These are phyloP conservation scores for Otus scops DNA, from an alignment of 2,797 vertebrate species.

Conservation along the genomic window DNA sequence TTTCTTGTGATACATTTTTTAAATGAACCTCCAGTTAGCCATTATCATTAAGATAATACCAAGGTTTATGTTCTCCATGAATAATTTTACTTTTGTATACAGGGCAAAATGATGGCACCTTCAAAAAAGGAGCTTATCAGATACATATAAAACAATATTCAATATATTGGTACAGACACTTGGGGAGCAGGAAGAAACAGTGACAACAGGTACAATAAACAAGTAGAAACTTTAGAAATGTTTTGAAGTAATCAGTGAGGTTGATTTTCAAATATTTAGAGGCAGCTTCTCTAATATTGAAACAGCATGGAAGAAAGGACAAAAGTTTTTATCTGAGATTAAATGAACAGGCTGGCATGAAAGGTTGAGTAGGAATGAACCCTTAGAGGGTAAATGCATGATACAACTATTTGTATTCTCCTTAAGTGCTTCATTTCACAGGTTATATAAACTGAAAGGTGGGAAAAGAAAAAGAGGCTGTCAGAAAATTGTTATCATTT, in stretches of 20 bases:
- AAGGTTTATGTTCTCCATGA: neutral
- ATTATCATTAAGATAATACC: neutral
- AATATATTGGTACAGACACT: neutral
- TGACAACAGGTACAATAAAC: neutral
- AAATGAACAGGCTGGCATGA: neutral
- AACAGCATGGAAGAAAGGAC: neutral
- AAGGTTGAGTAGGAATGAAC: neutral
- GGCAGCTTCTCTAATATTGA: neutral
- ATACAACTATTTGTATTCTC: conserved; percentile 14
- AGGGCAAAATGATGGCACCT: neutral
- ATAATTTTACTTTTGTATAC: neutral
- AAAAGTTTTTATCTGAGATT: conserved; percentile 1
- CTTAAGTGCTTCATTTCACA: neutral
- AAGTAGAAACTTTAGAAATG: neutral
- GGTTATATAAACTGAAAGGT: neutral
- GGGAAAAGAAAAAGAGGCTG: neutral
- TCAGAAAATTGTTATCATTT: conserved; percentile 12
- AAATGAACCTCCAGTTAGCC: neutral
- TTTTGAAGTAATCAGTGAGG: neutral
- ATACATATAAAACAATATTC: neutral
- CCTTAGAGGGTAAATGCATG: neutral
- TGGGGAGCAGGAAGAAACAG: neutral
- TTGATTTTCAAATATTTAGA: neutral
- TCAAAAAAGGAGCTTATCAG: neutral
- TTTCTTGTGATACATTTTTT: neutral